Base-by-base conservation (phyloP, 2,113 vertebrate genomes). In the Carlito syrichta region DNA sequence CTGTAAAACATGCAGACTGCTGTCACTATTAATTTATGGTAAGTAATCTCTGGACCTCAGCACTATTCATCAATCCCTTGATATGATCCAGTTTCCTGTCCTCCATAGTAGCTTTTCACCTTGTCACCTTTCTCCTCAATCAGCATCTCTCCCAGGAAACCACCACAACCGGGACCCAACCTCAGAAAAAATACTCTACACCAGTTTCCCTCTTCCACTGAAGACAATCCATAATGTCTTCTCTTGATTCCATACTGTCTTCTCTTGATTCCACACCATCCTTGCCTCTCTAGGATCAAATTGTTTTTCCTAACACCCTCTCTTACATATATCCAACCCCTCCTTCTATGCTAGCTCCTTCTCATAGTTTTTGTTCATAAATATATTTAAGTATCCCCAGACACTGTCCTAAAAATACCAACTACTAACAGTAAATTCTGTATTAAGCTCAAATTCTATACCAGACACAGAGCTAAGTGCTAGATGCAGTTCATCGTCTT, bases 11-110 rank as follows among this genome's bases (percentile, higher is more conserved):
- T 1, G 3, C 0, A 74, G 35, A 43, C 40, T 3, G 6, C 23
- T 23, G 40, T 66, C 23, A 48, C 27, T 27, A 6, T 30, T 27
- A 43, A 68, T 8, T 62, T 23, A 43, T 13, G 30, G 7, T 19
- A 5, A 30, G 11, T 1, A 35, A 30, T 22, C 38, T 43, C 12
- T n/a, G 62, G n/a, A 60, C 69, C 63, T 62, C 30, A 2, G n/a
- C 11, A 2, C 16, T 30, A 10, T 32, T 79, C 2, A 23, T 1
- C 43, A 43, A 12, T 19, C 12, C 8, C 52, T 71, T 11, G 6
- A 0, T 4, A 20, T 13, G 68, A 23, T 43, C 38, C 35, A 1
- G 8, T 43, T 82, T 84, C 60, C n/a, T 1, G 0, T 5, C 45
- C n/a, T 79, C 63, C 62, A 25, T 38, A 62, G 45, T 0, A 20